A percentile compares a stretch with the other conserved stretches of the same genome.
Evolutionary conservation across 2,113 vertebrate genomes (phyloP).

Genomic region (Lathamus discolor): DNA sequence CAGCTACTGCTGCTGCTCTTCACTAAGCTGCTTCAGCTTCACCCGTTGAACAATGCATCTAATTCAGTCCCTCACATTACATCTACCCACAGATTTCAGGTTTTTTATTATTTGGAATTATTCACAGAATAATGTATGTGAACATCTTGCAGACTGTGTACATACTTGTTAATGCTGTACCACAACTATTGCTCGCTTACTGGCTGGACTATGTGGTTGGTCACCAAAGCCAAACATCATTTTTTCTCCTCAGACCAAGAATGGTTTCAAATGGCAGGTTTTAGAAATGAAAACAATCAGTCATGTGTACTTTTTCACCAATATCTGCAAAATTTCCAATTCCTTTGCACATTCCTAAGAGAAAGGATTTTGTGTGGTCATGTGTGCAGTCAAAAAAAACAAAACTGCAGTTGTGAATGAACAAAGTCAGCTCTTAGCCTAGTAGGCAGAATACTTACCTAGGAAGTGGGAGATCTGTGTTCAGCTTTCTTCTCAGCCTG

Average conservation of each 20-base stretch:
- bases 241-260: neutral
- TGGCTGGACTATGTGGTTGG: neutral
- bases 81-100: neutral
- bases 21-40: neutral
- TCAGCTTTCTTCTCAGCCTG: neutral
- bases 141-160: slow-evolving; percentile 3
- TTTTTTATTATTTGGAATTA: slow-evolving; percentile 49
- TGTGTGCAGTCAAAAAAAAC: neutral
- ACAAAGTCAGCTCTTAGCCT: neutral
- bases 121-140: slow-evolving; percentile 32
- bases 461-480: neutral
- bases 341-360: neutral
- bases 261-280: neutral
- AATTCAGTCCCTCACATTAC: neutral
- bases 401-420: neutral
- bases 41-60: neutral
- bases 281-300: neutral
- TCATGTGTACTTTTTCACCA: neutral
- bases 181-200: neutral
- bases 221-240: neutral
- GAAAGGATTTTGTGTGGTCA: neutral
- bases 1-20: neutral
- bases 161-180: neutral
- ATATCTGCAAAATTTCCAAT: neutral
- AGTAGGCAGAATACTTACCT: neutral